Evolutionary conservation across 1,140 invertebrate genomes (phyloP).

Genomic region (Archivesica marissinica): DNA sequence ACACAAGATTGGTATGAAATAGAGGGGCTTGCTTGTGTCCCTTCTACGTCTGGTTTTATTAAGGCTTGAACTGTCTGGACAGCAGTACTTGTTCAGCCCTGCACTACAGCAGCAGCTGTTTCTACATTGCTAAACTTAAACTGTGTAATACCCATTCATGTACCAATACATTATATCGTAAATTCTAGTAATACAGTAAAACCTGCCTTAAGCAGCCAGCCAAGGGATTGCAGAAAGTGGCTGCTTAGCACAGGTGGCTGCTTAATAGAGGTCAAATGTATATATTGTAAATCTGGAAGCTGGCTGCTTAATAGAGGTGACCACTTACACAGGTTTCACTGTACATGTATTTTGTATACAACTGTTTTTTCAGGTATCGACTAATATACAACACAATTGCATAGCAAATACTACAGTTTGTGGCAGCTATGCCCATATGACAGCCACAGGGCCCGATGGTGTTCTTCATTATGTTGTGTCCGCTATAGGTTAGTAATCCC

Average conservation of each 20-base stretch:
- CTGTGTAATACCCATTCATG: no score
- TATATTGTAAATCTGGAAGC: no score
- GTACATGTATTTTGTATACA: no score
- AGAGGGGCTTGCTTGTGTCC: neutral
- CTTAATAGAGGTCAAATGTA: no score
- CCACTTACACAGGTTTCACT: no score
- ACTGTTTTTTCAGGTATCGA: conserved; percentile 9
- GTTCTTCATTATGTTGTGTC: conserved; percentile 40
- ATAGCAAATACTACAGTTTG: neutral
- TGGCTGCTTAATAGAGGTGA: no score
- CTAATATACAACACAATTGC: conserved; percentile 9
- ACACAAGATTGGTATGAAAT: no score
- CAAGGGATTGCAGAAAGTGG: no score
- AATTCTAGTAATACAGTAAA: neutral
- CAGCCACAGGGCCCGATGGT: conserved; percentile 3
- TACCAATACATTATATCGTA: neutral
- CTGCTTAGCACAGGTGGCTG: no score
- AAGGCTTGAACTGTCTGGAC: neutral
- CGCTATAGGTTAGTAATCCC: conserved; percentile 27
- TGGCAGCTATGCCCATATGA: conserved; percentile 22
- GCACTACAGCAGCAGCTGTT: neutral
- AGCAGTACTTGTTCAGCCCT: neutral
- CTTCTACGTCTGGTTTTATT: neutral
- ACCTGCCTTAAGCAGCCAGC: no score
- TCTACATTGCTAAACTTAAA: no score